These are phyloP conservation scores for Lepidotrigona ventralis DNA, from an alignment of 1,140 invertebrate species.

Conservation along the genomic window DNA sequence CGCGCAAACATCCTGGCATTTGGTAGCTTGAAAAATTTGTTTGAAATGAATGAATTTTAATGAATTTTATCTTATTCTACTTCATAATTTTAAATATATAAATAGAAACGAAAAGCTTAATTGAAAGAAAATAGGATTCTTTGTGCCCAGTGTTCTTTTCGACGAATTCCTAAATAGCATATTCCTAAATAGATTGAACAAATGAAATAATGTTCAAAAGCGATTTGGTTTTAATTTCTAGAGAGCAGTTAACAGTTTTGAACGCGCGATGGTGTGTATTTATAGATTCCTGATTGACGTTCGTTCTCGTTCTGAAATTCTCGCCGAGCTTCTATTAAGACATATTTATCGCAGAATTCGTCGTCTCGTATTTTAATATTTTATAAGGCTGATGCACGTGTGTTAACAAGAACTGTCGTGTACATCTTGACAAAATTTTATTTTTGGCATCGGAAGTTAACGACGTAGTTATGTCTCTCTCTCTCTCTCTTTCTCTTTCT, in stretches of 20 bases:
- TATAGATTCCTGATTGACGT: conserved; percentile 29
- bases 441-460: conserved; percentile 7
- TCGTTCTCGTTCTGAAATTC: conserved; percentile 15
- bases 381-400: not conserved
- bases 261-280: conserved; percentile 11
- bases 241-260: not conserved
- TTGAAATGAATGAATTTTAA: no score
- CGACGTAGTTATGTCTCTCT: not conserved
- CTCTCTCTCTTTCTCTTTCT: no score
- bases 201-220: not conserved
- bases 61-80: not conserved
- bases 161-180: not conserved
- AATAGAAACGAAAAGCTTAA: not conserved
- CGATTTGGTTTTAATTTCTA: not conserved
- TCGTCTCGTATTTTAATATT: not conserved
- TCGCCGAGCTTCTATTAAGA: not conserved
- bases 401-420: conserved; percentile 15
- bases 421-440: not conserved
- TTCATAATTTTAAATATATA: not conserved
- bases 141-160: not conserved
- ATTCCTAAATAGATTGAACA: not conserved
- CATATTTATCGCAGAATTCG: conserved; percentile 20
- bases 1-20: no score
- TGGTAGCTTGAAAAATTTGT: no score
- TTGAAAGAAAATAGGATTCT: not conserved